A percentile compares a stretch with the other conserved stretches of the same genome.
Conservation (phyloP, 2,888 invertebrate species). For the Melangyna quadrimaculata region DNA sequence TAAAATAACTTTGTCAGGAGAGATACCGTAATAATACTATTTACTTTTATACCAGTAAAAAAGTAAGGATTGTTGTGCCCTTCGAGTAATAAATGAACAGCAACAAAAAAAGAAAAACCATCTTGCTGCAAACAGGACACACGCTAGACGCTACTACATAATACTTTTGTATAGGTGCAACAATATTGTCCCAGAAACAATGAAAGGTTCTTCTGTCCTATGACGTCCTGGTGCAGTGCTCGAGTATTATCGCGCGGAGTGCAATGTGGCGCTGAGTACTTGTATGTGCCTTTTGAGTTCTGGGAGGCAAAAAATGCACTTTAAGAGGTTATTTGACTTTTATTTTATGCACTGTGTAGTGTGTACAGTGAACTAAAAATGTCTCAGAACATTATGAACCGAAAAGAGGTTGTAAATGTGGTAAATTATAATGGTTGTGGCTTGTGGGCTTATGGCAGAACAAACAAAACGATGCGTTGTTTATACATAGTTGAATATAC, state of each 20-base stretch:
- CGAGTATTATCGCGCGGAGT: background rate
- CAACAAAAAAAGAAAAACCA: background rate
- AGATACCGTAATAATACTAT: background rate
- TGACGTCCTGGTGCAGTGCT: background rate
- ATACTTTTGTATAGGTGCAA: too few relatives aligned
- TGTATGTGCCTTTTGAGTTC: slow-evolving; percentile 11
- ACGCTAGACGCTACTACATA: too few relatives aligned
- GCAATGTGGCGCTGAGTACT: slow-evolving; percentile 15
- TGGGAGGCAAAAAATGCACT: slow-evolving; percentile 10
- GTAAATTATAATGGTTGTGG: background rate
- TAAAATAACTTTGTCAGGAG: slow-evolving; percentile 11
- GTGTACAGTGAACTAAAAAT: slow-evolving; percentile 14
- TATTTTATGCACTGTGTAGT: slow-evolving; percentile 7
- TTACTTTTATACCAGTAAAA: slow-evolving; percentile 11
- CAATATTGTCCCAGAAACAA: slow-evolving; percentile 28
- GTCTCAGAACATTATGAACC: slow-evolving; percentile 3
- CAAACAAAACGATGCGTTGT: background rate
- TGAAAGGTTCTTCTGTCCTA: background rate
- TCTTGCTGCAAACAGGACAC: slow-evolving; percentile 7
- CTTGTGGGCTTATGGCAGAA: too few relatives aligned
- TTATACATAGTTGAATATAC: background rate
- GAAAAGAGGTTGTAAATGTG: slow-evolving; percentile 13
- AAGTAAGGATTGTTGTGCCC: background rate
- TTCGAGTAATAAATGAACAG: background rate
- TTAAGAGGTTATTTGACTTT: slow-evolving; percentile 26